phyloP scores from a whole-genome alignment of 2,888 invertebrate genomes.

The Aromia moschata region DNA sequence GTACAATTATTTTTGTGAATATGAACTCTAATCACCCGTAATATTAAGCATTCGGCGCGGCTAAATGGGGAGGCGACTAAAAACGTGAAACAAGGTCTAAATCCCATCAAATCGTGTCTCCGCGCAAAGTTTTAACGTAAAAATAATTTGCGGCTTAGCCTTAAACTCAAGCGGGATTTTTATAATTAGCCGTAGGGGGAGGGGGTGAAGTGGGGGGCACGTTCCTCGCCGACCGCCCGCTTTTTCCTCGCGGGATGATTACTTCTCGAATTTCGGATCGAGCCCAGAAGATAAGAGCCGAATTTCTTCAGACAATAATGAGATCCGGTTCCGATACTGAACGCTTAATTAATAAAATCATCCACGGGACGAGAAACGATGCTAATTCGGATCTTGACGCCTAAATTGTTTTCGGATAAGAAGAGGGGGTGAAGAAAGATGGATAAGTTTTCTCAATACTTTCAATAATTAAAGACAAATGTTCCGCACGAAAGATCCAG shows the following conservation, averaged over 20 bases:
- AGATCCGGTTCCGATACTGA: slow-evolving; percentile 12
- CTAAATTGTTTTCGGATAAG: slow-evolving; percentile 4
- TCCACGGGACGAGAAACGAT: background rate
- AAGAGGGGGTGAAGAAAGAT: too few species aligned
- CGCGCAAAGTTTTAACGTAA: slow-evolving; percentile 15
- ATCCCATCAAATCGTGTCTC: slow-evolving; percentile 13
- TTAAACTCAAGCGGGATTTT: slow-evolving; percentile 26
- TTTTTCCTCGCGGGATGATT: slow-evolving; percentile 10
- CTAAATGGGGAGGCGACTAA: slow-evolving; percentile 1
- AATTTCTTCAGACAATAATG: slow-evolving; percentile 22
- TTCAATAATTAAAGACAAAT: background rate
- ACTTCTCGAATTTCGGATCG: slow-evolving; percentile 12
- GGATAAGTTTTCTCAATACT: background rate
- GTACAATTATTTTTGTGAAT: too few species aligned
- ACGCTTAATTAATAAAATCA: slow-evolving; percentile 15
- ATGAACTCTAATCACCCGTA: background rate
- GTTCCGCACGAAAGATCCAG: background rate
- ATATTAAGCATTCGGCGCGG: background rate
- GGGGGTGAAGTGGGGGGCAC: too few species aligned
- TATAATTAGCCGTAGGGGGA: slow-evolving; percentile 25
- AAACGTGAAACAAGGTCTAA: slow-evolving; percentile 8
- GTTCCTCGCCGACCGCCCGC: slow-evolving; percentile 7
- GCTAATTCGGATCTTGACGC: slow-evolving; percentile 2
- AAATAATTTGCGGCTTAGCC: slow-evolving; percentile 24
- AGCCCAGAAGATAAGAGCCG: slow-evolving; percentile 11